A percentile compares a stretch with the other conserved stretches of the same genome.
These are phyloP conservation scores for Hypomecis punctinalis DNA, from an alignment of 2,888 invertebrate genomes.

Conservation along the genomic window DNA sequence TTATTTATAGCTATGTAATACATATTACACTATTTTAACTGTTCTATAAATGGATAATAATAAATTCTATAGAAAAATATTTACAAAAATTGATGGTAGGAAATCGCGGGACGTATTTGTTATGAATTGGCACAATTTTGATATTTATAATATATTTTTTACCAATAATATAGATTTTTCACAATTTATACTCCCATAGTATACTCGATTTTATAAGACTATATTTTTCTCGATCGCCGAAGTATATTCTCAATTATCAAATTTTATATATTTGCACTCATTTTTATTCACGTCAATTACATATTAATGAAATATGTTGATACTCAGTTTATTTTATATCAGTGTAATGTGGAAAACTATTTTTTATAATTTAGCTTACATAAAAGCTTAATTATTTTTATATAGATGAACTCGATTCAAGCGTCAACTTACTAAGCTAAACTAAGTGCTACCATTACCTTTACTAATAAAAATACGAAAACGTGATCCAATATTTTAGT, in stretches of 20 bases:
- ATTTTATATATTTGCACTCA: not conserved
- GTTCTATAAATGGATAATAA: slow-evolving; percentile 58
- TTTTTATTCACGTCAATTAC: not conserved
- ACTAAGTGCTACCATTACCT: too few species aligned
- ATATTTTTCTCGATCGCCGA: not conserved
- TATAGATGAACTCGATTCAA: too few species aligned
- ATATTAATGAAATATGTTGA: too few species aligned
- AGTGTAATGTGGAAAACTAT: not conserved
- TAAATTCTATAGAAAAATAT: slow-evolving; percentile 69
- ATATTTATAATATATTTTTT: slow-evolving; percentile 47
- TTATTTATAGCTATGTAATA: slow-evolving; percentile 30
- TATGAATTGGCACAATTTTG: slow-evolving; percentile 63
- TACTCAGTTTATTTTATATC: not conserved
- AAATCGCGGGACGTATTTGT: slow-evolving; percentile 57
- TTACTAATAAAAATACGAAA: too few species aligned
- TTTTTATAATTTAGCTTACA: too few species aligned
- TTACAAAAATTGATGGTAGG: slow-evolving; percentile 62
- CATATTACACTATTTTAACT: slow-evolving; percentile 35
- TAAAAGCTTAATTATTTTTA: too few species aligned
- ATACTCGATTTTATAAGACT: not conserved
- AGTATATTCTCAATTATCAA: slow-evolving; percentile 1
- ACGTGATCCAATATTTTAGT: too few species aligned
- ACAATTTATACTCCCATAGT: slow-evolving; percentile 16
- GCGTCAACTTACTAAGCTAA: too few species aligned
- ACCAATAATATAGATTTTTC: slow-evolving; percentile 25